Conservation (phyloP, 92 coral and sea anemone species). For the Zoanthus sociatus region DNA sequence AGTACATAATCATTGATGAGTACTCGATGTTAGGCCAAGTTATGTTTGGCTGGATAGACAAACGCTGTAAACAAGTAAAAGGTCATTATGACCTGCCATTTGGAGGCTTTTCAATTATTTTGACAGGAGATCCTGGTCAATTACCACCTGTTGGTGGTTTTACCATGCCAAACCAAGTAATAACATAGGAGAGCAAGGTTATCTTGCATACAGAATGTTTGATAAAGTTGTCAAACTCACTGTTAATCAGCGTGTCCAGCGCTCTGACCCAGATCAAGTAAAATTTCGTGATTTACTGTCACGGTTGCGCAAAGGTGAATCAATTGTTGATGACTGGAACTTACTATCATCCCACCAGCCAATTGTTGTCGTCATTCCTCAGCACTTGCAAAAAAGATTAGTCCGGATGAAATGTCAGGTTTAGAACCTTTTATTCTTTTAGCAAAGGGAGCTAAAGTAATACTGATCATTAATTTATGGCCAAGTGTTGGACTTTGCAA, state of each 20-base stretch:
- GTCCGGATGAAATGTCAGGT: conserved; percentile 30
- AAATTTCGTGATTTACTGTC: conserved; percentile 58
- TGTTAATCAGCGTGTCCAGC: conserved; percentile 44
- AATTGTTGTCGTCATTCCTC: conserved; percentile 9
- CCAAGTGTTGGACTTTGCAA: conserved; percentile 65
- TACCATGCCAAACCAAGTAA: conserved; percentile 41
- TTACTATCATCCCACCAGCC: conserved; percentile 48
- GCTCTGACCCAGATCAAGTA: conserved; percentile 56
- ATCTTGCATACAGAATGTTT: neutral
- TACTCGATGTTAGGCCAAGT: conserved; percentile 11
- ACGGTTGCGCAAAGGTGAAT: conserved; percentile 51
- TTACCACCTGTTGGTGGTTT: neutral
- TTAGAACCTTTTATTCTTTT: conserved; percentile 26
- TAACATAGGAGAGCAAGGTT: conserved; percentile 56
- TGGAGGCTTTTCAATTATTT: conserved; percentile 36
- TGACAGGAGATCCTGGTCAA: neutral
- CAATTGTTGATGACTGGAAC: conserved; percentile 63
- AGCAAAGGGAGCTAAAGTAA: conserved; percentile 34
- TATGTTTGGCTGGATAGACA: conserved; percentile 15
- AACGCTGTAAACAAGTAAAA: neutral
- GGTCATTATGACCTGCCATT: conserved; percentile 37
- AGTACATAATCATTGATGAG: conserved; percentile 27
- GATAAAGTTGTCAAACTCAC: conserved; percentile 1
- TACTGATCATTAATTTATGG: conserved; percentile 61
- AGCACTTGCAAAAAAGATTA: conserved; percentile 36